These are phyloP conservation scores for Caenorhabditis virilis DNA, from an alignment of 2,888 invertebrate genomes.

Conservation along the genomic window DNA sequence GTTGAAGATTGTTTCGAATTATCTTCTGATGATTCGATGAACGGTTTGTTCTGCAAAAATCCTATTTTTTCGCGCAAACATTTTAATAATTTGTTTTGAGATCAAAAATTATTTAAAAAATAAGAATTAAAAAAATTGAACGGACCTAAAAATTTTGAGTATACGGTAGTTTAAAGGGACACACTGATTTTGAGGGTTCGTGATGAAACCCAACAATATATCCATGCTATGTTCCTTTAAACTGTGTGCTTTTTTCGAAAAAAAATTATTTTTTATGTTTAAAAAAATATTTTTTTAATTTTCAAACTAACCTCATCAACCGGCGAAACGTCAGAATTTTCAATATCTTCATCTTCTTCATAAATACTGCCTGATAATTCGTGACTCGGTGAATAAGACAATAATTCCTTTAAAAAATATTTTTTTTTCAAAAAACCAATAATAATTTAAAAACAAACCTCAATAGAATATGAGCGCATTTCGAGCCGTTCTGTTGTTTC, in stretches of 20 bases:
- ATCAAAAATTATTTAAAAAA: background rate
- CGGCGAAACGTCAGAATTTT: constrained; percentile 19
- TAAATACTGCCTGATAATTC: constrained; percentile 34
- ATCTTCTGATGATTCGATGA: too few species aligned
- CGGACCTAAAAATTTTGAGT: too few species aligned
- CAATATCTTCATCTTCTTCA: constrained; percentile 30
- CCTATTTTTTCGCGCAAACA: background rate
- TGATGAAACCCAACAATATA: too few species aligned
- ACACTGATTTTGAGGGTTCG: too few species aligned
- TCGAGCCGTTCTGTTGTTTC: constrained; percentile 36
- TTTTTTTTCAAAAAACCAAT: background rate
- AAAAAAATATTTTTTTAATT: background rate
- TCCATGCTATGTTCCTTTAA: too few species aligned
- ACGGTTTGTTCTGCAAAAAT: background rate
- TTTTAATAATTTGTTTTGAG: too few species aligned
- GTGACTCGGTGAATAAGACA: constrained; percentile 29
- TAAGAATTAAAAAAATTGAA: background rate
- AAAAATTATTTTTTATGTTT: too few species aligned
- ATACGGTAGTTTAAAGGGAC: too few species aligned
- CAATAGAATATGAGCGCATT: constrained; percentile 32
- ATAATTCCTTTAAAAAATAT: constrained; percentile 15
- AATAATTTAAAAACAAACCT: constrained; percentile 7
- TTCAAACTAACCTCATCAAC: constrained; percentile 20
- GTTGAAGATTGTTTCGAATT: background rate
- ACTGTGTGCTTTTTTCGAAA: too few species aligned